Evolutionary conservation across 2,113 vertebrate species (phyloP), one percentile per base, ranked within the genome.

Genomic region (Nerophis ophidion): DNA sequence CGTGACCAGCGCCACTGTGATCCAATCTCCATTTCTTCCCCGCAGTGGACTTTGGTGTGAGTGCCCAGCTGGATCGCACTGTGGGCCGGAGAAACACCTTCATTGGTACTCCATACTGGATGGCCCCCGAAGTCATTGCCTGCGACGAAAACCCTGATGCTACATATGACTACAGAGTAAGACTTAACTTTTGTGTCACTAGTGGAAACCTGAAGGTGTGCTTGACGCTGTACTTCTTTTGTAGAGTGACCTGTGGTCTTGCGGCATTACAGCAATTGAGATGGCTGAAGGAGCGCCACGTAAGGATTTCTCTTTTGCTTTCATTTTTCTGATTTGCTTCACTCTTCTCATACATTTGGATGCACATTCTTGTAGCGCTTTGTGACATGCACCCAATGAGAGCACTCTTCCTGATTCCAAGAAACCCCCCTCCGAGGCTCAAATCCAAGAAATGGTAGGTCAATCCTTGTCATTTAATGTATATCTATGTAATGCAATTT

Each of bases 301-400:
- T 99, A 90, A 98, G 97, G 94, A 3, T 9, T 34, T 2, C 0
- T 12, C 66, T 7, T 57, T 38, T 33, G 8, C 7, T 47, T 12
- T 14, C 16, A 26, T 26, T 26, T 26, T 26, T 26, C 26, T 26
- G 19, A 1, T 7, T 48, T 36, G 26, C 33, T 26, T 11, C 5
- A 44, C 2, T 11, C 10, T 44, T 12, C 5, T 36, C 2, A 63
- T 60, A 13, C 33, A 0, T 34, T 1, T 38, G 9, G 61, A 40
- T 61, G 16, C 5, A 0, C 65, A 13, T 17, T 57, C 33, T 53
- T 58, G 26, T 85, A 99, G 96, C 97, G 0, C 93, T 99, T 71
- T 99, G 97, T 73, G 97, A 99, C 88, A 99, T 99, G 97, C 97
- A 99, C 70, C 97, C 97, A 2, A 99, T 99, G 97, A 92, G 97